Evolutionary conservation across 2,113 vertebrate species (phyloP).

Genomic region (Corythoichthys intestinalis): DNA sequence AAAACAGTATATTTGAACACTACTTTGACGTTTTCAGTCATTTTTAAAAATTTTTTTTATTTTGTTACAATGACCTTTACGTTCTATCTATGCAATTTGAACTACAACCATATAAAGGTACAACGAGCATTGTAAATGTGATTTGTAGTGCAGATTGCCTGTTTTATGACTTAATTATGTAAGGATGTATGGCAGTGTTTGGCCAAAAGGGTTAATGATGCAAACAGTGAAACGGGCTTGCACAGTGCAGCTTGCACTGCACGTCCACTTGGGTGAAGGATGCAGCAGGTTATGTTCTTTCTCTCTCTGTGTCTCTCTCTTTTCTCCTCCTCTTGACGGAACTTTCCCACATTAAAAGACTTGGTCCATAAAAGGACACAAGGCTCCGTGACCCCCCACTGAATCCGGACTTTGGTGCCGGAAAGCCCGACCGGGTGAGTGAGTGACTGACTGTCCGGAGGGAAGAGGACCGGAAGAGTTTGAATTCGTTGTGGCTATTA

Average conservation of each 20-base stretch:
- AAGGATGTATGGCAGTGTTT: background rate
- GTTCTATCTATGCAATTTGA: background rate
- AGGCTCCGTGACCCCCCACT: constrained; percentile 13
- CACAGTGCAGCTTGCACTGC: background rate
- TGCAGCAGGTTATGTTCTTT: constrained; percentile 2
- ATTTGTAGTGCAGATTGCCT: background rate
- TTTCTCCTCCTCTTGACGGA: background rate
- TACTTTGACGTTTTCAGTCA: background rate
- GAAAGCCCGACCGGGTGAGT: constrained; percentile 16
- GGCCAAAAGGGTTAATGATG: background rate
- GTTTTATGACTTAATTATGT: background rate
- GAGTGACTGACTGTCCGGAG: constrained; percentile 1
- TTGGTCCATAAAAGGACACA: constrained; percentile 57
- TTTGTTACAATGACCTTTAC: background rate
- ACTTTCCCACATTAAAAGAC: constrained; percentile 54
- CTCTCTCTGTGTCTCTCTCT: background rate
- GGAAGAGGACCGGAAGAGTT: background rate
- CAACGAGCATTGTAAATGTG: background rate
- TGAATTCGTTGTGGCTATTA: background rate
- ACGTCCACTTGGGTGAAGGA: background rate
- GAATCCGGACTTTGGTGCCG: constrained; percentile 14
- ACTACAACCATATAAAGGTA: background rate
- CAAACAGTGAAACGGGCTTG: background rate
- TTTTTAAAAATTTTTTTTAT: background rate
- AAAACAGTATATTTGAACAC: background rate